Evolutionary conservation across 2,888 invertebrate genomes (phyloP).

Genomic region (Nesidiocoris tenuis): DNA sequence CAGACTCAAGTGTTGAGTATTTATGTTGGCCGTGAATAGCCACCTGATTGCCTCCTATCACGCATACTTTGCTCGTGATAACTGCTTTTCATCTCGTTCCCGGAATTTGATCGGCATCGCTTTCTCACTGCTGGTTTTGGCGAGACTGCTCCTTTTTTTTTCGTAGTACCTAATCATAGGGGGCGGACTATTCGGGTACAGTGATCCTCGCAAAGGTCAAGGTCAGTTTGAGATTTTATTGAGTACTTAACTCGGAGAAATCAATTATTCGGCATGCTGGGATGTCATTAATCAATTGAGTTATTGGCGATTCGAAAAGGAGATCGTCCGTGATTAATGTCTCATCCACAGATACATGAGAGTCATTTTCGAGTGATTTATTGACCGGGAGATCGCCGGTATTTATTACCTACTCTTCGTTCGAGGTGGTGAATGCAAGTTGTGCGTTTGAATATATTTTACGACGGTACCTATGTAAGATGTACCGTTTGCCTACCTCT

Average conservation of each 20-base stretch:
- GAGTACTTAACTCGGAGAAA: neutral
- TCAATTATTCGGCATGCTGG: neutral
- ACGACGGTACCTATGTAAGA: too few species aligned
- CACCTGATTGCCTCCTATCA: neutral
- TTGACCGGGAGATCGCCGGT: too few species aligned
- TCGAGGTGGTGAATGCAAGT: too few species aligned
- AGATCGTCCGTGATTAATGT: too few species aligned
- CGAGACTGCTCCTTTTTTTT: neutral
- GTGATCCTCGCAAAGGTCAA: too few species aligned
- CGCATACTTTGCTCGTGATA: neutral
- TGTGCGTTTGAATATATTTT: too few species aligned
- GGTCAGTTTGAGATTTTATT: too few species aligned
- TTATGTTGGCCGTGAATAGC: neutral
- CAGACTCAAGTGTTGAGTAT: neutral
- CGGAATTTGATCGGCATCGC: neutral
- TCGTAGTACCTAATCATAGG: neutral
- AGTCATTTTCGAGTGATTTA: too few species aligned
- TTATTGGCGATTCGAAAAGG: neutral
- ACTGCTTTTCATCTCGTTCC: neutral
- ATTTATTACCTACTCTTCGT: too few species aligned
- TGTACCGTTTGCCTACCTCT: too few species aligned
- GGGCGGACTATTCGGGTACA: too few species aligned
- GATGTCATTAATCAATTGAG: neutral
- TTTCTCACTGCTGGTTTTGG: neutral
- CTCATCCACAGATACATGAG: too few species aligned